Conservation (phyloP, 1,140 invertebrate species). For the Trichonephila clavipes region DNA sequence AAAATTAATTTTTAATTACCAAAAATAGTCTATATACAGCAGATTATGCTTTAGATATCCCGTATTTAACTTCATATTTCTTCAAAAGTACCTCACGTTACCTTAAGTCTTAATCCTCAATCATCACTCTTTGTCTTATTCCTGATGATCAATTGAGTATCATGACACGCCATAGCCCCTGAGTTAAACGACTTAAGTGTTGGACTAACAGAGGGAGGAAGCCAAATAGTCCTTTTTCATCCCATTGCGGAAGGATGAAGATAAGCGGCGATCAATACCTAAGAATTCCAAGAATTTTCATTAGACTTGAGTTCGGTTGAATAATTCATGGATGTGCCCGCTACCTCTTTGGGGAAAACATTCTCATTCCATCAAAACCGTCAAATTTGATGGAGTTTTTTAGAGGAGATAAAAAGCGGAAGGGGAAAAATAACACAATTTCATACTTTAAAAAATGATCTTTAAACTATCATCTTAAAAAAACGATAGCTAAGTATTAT, state of each 20-base stretch:
- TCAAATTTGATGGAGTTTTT: not conserved
- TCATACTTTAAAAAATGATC: not conserved
- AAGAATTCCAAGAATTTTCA: slow-evolving; percentile 48
- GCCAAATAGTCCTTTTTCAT: not conserved
- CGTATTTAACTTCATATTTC: too few species aligned
- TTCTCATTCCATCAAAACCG: not conserved
- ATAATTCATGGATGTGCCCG: slow-evolving; percentile 23
- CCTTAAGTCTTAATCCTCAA: too few species aligned
- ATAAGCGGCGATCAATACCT: slow-evolving; percentile 4
- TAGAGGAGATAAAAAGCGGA: not conserved
- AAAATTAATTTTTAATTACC: too few species aligned
- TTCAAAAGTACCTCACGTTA: too few species aligned
- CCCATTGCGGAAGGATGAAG: not conserved
- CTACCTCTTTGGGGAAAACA: not conserved
- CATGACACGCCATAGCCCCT: not conserved
- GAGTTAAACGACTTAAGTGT: not conserved
- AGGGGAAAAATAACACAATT: not conserved
- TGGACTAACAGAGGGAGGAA: not conserved
- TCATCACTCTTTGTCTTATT: not conserved
- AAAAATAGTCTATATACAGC: too few species aligned
- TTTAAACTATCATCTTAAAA: not conserved
- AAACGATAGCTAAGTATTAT: not conserved
- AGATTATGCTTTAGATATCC: too few species aligned
- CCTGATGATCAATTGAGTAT: not conserved
- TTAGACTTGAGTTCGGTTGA: not conserved